A percentile compares a stretch with the other conserved stretches of the same genome.
These are phyloP conservation scores for Microchirus variegatus DNA, from an alignment of 2,797 vertebrate species.

Conservation along the genomic window DNA sequence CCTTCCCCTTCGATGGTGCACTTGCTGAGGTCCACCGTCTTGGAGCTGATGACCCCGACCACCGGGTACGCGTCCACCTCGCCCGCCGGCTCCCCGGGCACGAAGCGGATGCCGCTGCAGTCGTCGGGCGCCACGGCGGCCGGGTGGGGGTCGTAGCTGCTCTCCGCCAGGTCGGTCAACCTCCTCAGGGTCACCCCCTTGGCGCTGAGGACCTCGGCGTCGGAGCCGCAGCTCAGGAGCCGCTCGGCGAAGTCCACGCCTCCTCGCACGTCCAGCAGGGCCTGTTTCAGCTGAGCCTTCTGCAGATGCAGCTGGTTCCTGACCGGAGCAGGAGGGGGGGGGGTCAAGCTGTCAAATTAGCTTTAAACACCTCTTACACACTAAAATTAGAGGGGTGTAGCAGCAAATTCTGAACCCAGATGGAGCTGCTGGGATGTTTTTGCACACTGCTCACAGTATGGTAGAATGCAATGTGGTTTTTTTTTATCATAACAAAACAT, in stretches of 20 bases:
- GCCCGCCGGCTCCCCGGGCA: conserved; percentile 82
- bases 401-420: no score
- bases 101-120: conserved; percentile 81
- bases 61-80: conserved; percentile 85
- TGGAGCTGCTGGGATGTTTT: no score
- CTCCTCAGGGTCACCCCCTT: conserved; percentile 85
- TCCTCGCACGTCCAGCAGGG: conserved; percentile 83
- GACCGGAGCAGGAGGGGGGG: conserved; percentile 6
- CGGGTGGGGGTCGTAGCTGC: conserved; percentile 64
- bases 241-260: conserved; percentile 87
- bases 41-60: conserved; percentile 83
- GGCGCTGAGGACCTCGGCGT: conserved; percentile 87
- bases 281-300: conserved; percentile 88
- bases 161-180: conserved; percentile 79
- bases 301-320: conserved; percentile 88
- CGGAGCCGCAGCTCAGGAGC: conserved; percentile 85
- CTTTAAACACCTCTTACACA: no score
- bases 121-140: conserved; percentile 63
- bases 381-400: no score
- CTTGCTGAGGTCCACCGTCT: conserved; percentile 84
- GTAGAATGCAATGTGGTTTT: no score
- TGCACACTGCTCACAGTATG: no score
- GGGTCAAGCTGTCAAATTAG: no score
- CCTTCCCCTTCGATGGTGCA: conserved; percentile 88
- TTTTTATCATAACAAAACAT: no score